phyloP scores from a whole-genome alignment of 2,113 vertebrate species.

The Dicrurus megarhynchus region DNA sequence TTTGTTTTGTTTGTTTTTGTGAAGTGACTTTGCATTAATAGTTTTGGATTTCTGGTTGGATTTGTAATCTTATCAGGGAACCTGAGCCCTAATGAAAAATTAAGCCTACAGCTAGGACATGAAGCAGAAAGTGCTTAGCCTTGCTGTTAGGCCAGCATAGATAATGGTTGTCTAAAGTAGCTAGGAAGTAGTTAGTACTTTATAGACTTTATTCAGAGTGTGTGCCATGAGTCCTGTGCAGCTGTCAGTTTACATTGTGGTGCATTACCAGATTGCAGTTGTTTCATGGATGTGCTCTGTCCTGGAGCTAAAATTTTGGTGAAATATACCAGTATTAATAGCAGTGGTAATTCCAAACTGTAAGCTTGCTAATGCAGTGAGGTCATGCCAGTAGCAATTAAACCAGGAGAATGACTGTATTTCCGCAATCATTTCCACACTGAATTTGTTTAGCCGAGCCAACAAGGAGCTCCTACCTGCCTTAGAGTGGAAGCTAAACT shows the following conservation, averaged over 20 bases:
- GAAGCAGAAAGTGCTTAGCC: not conserved
- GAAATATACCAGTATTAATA: not conserved
- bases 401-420: not conserved
- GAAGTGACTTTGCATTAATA: not conserved
- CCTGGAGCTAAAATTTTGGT: not conserved
- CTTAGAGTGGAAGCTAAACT: not conserved
- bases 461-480: not conserved
- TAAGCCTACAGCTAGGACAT: not conserved
- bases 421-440: not conserved
- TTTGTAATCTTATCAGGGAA: slow-evolving; percentile 18
- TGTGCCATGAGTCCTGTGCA: not conserved
- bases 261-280: not conserved
- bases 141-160: not conserved
- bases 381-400: not conserved
- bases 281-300: not conserved
- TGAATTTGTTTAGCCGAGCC: not conserved
- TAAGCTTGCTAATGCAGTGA: not conserved
- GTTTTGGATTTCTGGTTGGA: not conserved
- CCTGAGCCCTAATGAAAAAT: slow-evolving; percentile 5
- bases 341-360: not conserved
- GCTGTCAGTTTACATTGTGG: not conserved
- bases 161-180: not conserved
- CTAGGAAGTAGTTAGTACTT: not conserved
- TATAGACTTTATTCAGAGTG: not conserved
- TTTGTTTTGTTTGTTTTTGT: not conserved